phyloP scores from a whole-genome alignment of 2,888 invertebrate genomes.

The Dryadula phaetusa region DNA sequence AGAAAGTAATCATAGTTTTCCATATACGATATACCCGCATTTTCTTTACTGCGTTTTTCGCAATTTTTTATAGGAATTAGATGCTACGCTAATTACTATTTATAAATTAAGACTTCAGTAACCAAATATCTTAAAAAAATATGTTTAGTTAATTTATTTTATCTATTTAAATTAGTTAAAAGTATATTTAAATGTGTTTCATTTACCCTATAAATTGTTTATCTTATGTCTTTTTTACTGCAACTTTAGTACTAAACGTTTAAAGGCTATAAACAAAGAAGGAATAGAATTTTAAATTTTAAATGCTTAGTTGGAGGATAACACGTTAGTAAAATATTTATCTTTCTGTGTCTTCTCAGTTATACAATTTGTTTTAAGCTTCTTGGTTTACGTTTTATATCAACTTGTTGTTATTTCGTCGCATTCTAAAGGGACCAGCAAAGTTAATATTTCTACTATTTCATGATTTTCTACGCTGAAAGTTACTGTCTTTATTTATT shows the following conservation, averaged over 20 bases:
- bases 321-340: conserved; percentile 13
- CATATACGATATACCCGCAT: too few species aligned
- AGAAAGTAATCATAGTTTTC: too few species aligned
- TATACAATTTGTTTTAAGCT: not conserved
- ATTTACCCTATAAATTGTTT: not conserved
- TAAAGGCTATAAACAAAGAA: conserved; percentile 10
- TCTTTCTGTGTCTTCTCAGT: not conserved
- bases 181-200: not conserved
- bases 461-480: too few species aligned
- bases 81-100: not conserved
- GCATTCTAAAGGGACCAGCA: not conserved
- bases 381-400: not conserved
- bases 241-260: not conserved
- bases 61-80: too few species aligned
- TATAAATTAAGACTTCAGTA: too few species aligned
- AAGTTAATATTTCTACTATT: not conserved
- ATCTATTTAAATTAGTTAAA: not conserved
- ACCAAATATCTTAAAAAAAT: too few species aligned
- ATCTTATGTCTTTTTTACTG: not conserved
- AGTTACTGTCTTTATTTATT: too few species aligned
- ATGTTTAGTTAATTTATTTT: not conserved
- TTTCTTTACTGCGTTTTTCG: too few species aligned
- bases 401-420: not conserved
- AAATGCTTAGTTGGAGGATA: not conserved
- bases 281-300: conserved; percentile 7